These are phyloP conservation scores for Cardiocondyla obscurior DNA, from an alignment of 1,140 invertebrate genomes.

Conservation along the genomic window DNA sequence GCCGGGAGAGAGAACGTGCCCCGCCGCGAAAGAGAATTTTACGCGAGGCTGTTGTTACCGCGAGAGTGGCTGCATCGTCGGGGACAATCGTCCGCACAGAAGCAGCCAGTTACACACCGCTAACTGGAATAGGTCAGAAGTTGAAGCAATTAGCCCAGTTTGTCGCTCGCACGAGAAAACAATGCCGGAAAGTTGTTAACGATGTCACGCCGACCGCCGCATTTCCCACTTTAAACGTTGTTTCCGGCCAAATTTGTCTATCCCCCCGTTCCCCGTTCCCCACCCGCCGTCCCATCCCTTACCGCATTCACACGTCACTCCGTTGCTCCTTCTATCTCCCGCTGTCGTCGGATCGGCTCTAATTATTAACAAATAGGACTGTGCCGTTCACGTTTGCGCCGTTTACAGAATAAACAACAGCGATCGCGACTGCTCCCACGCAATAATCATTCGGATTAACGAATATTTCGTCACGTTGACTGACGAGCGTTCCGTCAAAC, in stretches of 20 bases:
- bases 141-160: slow-evolving; percentile 79
- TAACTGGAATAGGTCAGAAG: slow-evolving; percentile 74
- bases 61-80: slow-evolving; percentile 24
- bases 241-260: slow-evolving; percentile 62
- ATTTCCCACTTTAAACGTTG: slow-evolving; percentile 71
- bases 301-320: background rate
- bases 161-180: slow-evolving; percentile 75
- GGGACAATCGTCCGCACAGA: slow-evolving; percentile 59
- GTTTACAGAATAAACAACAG: slow-evolving; percentile 4
- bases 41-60: slow-evolving; percentile 35
- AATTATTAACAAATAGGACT: slow-evolving; percentile 73
- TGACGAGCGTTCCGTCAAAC: background rate
- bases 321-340: slow-evolving; percentile 5
- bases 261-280: background rate
- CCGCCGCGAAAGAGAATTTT: slow-evolving; percentile 44
- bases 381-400: background rate
- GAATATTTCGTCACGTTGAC: slow-evolving; percentile 37
- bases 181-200: slow-evolving; percentile 78
- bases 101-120: slow-evolving; percentile 68
- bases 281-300: background rate
- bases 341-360: slow-evolving; percentile 19
- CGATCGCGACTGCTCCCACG: background rate
- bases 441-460: slow-evolving; percentile 1
- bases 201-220: slow-evolving; percentile 67
- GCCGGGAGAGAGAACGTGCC: slow-evolving; percentile 14